Evolutionary conservation across 2,888 invertebrate genomes (phyloP).

Genomic region (Agrochola macilenta): DNA sequence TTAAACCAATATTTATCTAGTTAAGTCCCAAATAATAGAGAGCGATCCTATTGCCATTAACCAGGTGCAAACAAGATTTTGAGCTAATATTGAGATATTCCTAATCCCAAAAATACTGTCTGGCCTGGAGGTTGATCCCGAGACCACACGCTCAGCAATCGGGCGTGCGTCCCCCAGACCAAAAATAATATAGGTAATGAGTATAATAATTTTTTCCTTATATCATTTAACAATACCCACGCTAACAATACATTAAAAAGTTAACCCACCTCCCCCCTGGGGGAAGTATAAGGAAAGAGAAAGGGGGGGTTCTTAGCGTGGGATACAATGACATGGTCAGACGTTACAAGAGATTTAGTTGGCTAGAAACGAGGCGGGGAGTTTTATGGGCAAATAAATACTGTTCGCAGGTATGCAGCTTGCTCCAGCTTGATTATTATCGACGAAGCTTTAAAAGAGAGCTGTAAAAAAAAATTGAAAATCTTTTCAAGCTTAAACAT

Average conservation of each 20-base stretch:
- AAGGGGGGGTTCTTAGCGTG: neutral
- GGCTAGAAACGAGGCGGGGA: constrained; percentile 16
- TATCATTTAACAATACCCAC: neutral
- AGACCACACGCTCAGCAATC: neutral
- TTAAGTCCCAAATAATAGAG: neutral
- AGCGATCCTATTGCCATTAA: neutral
- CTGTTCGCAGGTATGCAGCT: constrained; percentile 2
- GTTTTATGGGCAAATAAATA: constrained; percentile 36
- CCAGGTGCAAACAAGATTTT: neutral
- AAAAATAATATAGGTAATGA: too few relatives aligned
- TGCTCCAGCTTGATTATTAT: constrained; percentile 6
- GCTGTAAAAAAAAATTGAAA: neutral
- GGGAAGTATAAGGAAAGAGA: neutral
- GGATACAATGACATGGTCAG: constrained; percentile 9
- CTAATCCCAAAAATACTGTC: neutral
- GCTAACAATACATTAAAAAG: neutral
- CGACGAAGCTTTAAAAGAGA: neutral
- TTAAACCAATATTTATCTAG: neutral
- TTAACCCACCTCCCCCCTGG: too few relatives aligned
- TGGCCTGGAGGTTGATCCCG: neutral
- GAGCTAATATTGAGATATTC: neutral
- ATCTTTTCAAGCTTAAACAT: neutral
- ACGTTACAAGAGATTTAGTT: constrained; percentile 40
- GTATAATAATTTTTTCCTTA: too few relatives aligned
- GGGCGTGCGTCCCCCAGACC: neutral